These are phyloP conservation scores for Sinosuthora webbiana DNA, from an alignment of 2,113 vertebrate genomes.

Conservation along the genomic window DNA sequence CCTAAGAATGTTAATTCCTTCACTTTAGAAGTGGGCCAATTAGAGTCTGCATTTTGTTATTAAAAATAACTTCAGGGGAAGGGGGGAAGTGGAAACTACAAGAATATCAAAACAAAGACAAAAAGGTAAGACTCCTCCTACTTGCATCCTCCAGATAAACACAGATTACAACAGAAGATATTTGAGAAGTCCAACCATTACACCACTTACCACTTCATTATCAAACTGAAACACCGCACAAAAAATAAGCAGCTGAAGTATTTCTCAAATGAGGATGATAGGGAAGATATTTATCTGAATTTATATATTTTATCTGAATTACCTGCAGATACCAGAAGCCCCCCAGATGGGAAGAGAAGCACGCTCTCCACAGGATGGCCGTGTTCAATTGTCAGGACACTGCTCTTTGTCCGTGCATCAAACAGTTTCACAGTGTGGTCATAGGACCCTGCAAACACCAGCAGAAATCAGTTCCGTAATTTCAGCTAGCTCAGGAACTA, in stretches of 20 bases:
- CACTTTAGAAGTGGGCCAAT: background rate
- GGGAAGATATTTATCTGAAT: background rate
- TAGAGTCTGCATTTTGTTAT: background rate
- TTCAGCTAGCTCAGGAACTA: background rate
- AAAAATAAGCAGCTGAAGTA: background rate
- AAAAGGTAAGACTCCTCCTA: background rate
- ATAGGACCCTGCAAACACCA: constrained; percentile 84
- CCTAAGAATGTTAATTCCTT: background rate
- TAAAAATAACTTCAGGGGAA: rapidly evolving
- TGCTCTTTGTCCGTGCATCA: constrained; percentile 84
- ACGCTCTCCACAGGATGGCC: constrained; percentile 94
- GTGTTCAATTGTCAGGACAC: constrained; percentile 89
- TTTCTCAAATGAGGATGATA: background rate
- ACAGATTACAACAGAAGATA: background rate
- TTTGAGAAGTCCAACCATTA: background rate
- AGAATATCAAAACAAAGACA: background rate
- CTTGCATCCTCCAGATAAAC: background rate
- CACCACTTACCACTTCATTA: background rate
- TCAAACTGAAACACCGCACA: background rate
- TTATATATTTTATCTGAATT: background rate
- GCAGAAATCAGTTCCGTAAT: background rate
- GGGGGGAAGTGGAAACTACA: background rate
- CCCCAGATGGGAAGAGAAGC: constrained; percentile 93
- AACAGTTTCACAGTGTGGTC: constrained; percentile 94
- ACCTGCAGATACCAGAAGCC: constrained; percentile 95